Conservation (phyloP, 2,888 invertebrate genomes). For the Frankliniella intonsa region DNA sequence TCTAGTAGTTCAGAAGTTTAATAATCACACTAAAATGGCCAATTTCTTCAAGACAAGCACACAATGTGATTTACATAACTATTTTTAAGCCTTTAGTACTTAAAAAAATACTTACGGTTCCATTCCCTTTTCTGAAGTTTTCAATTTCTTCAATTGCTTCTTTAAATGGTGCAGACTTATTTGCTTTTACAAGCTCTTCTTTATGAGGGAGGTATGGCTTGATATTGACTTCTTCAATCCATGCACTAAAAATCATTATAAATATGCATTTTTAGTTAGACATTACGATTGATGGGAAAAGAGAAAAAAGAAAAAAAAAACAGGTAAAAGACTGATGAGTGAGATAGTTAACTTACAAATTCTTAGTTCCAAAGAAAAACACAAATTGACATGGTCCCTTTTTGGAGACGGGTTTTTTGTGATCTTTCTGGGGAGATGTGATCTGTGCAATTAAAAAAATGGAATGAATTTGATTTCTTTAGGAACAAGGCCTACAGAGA, state of each 20-base stretch:
- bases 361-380: conserved; percentile 91
- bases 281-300: conserved; percentile 27
- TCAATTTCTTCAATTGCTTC: conserved; percentile 77
- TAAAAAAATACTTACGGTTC: conserved; percentile 52
- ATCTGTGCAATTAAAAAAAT: conserved; percentile 54
- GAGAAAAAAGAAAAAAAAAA: conserved; percentile 34
- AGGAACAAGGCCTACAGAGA: background rate
- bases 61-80: no score
- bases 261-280: conserved; percentile 34
- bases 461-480: background rate
- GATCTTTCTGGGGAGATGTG: conserved; percentile 71
- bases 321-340: background rate
- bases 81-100: no score
- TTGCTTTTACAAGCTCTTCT: conserved; percentile 68
- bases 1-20: no score
- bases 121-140: conserved; percentile 63
- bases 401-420: conserved; percentile 70
- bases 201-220: conserved; percentile 77
- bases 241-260: conserved; percentile 60
- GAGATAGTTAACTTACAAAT: conserved; percentile 70
- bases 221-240: conserved; percentile 81
- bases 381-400: conserved; percentile 74
- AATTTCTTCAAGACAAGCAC: no score
- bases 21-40: no score
- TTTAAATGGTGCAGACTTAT: conserved; percentile 70